These are phyloP conservation scores for Neodon shergylaensis DNA, from an alignment of 2,113 vertebrate genomes.

Conservation along the genomic window DNA sequence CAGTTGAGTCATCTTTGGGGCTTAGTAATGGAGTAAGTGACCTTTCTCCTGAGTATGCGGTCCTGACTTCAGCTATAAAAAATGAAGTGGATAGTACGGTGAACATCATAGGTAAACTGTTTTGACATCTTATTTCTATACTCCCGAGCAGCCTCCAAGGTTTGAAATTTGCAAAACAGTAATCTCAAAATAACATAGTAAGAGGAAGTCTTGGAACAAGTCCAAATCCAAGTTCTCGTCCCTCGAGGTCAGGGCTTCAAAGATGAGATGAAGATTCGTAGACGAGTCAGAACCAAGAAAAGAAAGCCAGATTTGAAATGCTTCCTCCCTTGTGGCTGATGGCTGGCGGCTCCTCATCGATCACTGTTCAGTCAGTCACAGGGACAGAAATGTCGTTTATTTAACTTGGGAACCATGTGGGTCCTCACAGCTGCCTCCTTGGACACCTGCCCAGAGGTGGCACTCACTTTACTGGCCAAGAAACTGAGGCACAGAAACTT, in stretches of 20 bases:
- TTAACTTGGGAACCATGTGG: background rate
- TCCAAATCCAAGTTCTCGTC: background rate
- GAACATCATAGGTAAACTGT: conserved; percentile 88
- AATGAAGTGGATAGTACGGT: conserved; percentile 89
- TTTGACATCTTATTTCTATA: conserved; percentile 74
- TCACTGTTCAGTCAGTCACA: rapidly evolving
- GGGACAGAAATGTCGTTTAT: background rate
- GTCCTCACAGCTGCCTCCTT: too few species aligned
- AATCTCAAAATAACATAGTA: conserved; percentile 19
- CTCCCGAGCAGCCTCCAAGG: background rate
- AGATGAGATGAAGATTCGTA: background rate
- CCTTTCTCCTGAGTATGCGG: conserved; percentile 84
- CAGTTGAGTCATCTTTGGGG: conserved; percentile 87
- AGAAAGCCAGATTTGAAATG: background rate
- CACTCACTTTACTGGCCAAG: background rate
- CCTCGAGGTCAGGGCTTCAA: background rate
- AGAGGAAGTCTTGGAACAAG: conserved; percentile 47
- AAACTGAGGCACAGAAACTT: background rate
- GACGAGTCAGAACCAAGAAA: background rate
- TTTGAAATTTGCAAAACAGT: conserved; percentile 31
- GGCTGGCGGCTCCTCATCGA: background rate
- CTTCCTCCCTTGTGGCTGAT: background rate
- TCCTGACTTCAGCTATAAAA: conserved; percentile 88
- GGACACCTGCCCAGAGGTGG: too few species aligned
- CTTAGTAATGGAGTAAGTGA: conserved; percentile 87